These are phyloP conservation scores for Romanogobio albipinnatus DNA, from an alignment of 2,113 vertebrate genomes.

Conservation along the genomic window DNA sequence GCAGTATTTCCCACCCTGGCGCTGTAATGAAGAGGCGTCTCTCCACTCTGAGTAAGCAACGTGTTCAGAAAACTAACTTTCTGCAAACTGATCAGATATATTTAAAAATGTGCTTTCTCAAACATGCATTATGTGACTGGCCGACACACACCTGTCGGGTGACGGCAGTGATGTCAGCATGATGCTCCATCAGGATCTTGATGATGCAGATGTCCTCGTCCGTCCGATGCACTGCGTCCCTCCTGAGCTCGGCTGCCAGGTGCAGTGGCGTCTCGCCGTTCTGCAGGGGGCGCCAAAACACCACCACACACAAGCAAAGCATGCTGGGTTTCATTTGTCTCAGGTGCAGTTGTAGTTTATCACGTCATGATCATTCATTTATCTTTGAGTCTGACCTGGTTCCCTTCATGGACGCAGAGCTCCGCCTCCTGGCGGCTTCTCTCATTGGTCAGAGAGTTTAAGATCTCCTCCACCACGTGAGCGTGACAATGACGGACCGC, in stretches of 20 bases:
- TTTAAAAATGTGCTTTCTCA: neutral
- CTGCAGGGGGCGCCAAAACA: slow-evolving; percentile 22
- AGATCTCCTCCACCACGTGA: slow-evolving; percentile 63
- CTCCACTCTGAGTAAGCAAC: slow-evolving; percentile 35
- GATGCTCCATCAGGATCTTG: slow-evolving; percentile 61
- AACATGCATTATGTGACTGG: neutral
- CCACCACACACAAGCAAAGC: neutral
- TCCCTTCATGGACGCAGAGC: slow-evolving; percentile 63
- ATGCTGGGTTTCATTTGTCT: neutral
- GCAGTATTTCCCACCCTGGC: slow-evolving; percentile 56
- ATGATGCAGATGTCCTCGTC: slow-evolving; percentile 59
- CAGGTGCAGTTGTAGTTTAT: neutral
- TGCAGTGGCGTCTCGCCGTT: slow-evolving; percentile 63
- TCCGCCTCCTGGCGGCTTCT: slow-evolving; percentile 56
- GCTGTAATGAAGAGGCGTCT: slow-evolving; percentile 63
- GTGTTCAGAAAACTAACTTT: neutral
- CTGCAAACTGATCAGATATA: neutral
- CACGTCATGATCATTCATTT: neutral
- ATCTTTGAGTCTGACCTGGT: slow-evolving; percentile 57
- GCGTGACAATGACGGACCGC: slow-evolving; percentile 67
- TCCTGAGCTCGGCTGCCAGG: slow-evolving; percentile 62
- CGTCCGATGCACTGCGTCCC: slow-evolving; percentile 51
- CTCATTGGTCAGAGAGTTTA: slow-evolving; percentile 60
- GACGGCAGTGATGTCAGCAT: slow-evolving; percentile 56
- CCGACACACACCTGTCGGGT: slow-evolving; percentile 51